A percentile compares a stretch with the other conserved stretches of the same genome.
Conservation (phyloP, 2,797 vertebrate species). For the Limnodromus scolopaceus region DNA sequence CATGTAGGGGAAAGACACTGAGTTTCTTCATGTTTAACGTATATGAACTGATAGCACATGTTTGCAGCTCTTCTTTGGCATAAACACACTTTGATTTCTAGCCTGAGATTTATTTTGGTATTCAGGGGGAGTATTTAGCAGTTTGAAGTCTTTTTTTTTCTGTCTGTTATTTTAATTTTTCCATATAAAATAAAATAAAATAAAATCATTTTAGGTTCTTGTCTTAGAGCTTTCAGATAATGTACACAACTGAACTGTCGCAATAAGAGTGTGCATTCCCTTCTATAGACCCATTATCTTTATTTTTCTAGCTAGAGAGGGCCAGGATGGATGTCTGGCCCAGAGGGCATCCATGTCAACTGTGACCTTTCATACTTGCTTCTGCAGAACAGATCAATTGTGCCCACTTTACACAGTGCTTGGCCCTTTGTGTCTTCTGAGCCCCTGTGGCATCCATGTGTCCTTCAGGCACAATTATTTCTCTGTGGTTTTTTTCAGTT, state of each 20-base stretch:
- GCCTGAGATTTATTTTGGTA: background rate
- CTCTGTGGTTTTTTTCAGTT: background rate
- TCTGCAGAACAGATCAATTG: background rate
- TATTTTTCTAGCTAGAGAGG: background rate
- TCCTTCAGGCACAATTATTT: background rate
- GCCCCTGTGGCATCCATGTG: background rate
- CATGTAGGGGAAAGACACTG: background rate
- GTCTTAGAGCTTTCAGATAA: background rate
- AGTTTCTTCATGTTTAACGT: background rate
- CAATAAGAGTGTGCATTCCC: background rate
- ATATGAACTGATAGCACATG: background rate
- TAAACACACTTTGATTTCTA: background rate
- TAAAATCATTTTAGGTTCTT: background rate
- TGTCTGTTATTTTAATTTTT: background rate
- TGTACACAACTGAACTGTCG: background rate
- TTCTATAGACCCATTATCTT: background rate
- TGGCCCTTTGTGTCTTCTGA: background rate
- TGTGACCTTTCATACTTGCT: background rate
- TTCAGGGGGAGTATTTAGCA: background rate
- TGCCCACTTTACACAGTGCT: background rate
- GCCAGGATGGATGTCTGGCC: background rate
- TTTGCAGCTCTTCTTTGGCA: background rate
- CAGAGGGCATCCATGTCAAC: background rate
- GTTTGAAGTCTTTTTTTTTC: background rate
- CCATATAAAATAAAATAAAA: background rate